Evolutionary conservation across 2,797 vertebrate genomes (phyloP), one percentile per base, ranked within the genome.

Genomic region (Sebastiscus tertius): DNA sequence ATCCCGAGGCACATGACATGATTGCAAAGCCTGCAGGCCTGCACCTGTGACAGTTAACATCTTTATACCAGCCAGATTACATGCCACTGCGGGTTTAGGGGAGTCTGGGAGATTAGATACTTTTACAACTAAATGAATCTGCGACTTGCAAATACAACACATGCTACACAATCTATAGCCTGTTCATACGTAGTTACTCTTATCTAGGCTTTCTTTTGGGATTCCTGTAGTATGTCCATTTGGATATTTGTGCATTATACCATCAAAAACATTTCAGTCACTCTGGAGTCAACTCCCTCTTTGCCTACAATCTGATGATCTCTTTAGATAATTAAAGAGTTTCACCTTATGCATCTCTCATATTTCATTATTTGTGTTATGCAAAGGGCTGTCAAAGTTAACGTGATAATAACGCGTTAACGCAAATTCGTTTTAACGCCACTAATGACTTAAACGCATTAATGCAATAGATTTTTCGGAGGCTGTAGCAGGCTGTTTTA

Each of bases 1-100:
- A 88, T 82, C 72, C 67, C 24, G 58, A 58, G 83, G 85, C 70
- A 87, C 91, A 92, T 79, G 90, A 93, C 92, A 83, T 80, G 93
- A 94, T 78, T 93, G 92, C 92, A 93, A 93, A 94, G 82, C 77
- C 83, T 66, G 87, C 77, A 74, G 88, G 64, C 78, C 83, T 80
- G 70, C 85, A 84, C 66, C 71, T 76, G 61, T 89, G 92, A 90
- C 94, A 89, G 88, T 75, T 54, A 90, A 84, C 87, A 82, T 88
- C 90, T 93, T 92, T 73, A 89, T 86, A 70, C 55, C 67, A 71
- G 75, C 58, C 73, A 80, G 75, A 92, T 85, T 86, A 84, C 85
- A 83, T 14, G 66, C 72, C 60, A 42, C 71, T 83, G 27, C 20
- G 55, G 78, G 49, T 79, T 85, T 24, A 70, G n/a, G 34, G 36